Conservation (phyloP, 2,113 vertebrate species). For the Vidua macroura region DNA sequence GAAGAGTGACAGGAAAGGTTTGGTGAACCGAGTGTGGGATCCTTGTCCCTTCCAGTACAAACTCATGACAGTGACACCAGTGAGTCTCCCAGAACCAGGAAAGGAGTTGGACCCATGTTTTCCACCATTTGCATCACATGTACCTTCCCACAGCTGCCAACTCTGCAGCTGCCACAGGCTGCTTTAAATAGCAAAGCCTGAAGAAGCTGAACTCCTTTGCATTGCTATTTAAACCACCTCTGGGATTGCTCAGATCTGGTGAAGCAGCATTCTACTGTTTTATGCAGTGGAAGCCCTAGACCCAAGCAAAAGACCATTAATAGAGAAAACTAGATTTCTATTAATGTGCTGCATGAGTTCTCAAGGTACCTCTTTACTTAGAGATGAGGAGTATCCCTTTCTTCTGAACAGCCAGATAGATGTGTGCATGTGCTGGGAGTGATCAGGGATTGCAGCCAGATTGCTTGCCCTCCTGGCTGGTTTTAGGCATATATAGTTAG, state of each 20-base stretch:
- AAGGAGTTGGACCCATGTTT: background rate
- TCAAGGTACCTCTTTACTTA: background rate
- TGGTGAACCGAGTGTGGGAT: background rate
- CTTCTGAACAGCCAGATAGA: background rate
- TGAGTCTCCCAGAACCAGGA: background rate
- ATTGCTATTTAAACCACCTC: background rate
- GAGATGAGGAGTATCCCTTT: background rate
- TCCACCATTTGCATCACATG: background rate
- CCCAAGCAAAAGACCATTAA: background rate
- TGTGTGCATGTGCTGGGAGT: background rate
- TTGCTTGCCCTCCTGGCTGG: background rate
- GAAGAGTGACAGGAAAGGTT: background rate
- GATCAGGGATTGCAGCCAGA: background rate
- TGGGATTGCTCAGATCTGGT: background rate
- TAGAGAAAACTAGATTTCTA: background rate
- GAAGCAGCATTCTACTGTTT: background rate
- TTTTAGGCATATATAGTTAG: background rate
- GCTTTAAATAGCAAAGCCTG: conserved; percentile 47
- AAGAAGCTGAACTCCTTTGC: conserved; percentile 29
- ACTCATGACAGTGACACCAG: background rate
- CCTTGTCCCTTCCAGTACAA: background rate
- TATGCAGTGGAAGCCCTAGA: background rate
- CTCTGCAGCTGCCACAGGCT: conserved; percentile 34
- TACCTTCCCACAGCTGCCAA: conserved; percentile 17
- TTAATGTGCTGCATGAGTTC: background rate